Evolutionary conservation across 2,888 invertebrate species (phyloP).

Genomic region (Tholera decimalis): DNA sequence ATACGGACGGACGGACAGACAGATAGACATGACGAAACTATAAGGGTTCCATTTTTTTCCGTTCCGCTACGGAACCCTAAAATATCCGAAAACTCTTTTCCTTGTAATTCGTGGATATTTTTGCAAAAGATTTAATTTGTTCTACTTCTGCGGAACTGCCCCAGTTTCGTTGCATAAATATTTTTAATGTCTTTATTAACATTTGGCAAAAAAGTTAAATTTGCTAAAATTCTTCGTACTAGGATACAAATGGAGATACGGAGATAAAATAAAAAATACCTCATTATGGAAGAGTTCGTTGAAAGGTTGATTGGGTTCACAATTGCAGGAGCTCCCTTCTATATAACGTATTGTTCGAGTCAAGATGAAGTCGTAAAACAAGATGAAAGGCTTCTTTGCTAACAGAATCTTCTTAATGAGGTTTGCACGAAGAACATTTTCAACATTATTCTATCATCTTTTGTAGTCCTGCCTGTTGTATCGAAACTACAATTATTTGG

Average conservation of each 20-base stretch:
- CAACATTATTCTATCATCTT: slow-evolving; percentile 36
- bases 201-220: slow-evolving; percentile 46
- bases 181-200: slow-evolving; percentile 35
- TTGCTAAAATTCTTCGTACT: slow-evolving; percentile 32
- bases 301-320: slow-evolving; percentile 42
- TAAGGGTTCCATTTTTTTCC: no score
- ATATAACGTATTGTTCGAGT: slow-evolving; percentile 40
- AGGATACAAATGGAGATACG: slow-evolving; percentile 8
- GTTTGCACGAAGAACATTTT: slow-evolving; percentile 46
- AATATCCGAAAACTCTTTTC: slow-evolving; percentile 15
- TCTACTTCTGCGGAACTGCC: slow-evolving; percentile 39
- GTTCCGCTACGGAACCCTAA: no score
- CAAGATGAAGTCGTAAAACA: slow-evolving; percentile 47
- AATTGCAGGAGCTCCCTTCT: slow-evolving; percentile 35
- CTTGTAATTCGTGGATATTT: slow-evolving; percentile 25
- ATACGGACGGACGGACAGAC: no score
- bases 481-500: not conserved
- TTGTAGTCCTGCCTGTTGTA: slow-evolving; percentile 15
- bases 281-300: slow-evolving; percentile 35
- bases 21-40: no score
- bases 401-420: slow-evolving; percentile 55
- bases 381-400: slow-evolving; percentile 55
- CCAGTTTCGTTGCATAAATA: slow-evolving; percentile 36
- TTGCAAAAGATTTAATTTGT: slow-evolving; percentile 22
- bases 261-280: slow-evolving; percentile 25